Percentiles rank a stretch among this genome's conserved stretches.
Evolutionary conservation across 1,140 invertebrate genomes (phyloP).

Genomic region (Musca vetustissima): DNA sequence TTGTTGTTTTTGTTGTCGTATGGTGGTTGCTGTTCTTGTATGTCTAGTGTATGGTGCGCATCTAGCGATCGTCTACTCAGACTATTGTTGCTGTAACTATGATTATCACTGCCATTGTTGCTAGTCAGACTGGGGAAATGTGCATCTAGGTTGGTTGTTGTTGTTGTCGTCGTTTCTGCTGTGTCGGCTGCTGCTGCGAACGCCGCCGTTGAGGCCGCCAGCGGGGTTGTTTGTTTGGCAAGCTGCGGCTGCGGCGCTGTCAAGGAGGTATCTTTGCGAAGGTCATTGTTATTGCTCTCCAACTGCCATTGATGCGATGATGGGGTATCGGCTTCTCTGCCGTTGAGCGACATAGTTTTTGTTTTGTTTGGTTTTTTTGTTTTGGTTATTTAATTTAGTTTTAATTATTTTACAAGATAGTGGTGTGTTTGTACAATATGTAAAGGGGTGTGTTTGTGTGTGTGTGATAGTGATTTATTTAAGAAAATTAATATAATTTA

Average conservation of each 20-base stretch:
- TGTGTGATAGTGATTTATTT: slow-evolving; percentile 12
- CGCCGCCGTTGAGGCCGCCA: neutral
- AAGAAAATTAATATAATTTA: slow-evolving; percentile 15
- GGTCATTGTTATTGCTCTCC: slow-evolving; percentile 8
- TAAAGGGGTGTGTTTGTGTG: neutral
- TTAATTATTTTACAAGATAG: slow-evolving; percentile 13
- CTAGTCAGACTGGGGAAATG: neutral
- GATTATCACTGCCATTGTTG: slow-evolving; percentile 11
- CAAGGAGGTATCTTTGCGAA: slow-evolving; percentile 15
- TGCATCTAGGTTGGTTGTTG: slow-evolving; percentile 1
- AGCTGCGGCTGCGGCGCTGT: neutral
- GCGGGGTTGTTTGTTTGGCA: neutral
- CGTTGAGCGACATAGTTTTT: slow-evolving; percentile 15
- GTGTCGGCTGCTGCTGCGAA: neutral
- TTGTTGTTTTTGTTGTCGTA: slow-evolving; percentile 27
- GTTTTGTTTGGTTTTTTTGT: slow-evolving; percentile 17
- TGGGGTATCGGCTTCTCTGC: slow-evolving; percentile 10
- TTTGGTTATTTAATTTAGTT: slow-evolving; percentile 6
- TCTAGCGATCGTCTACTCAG: slow-evolving; percentile 19
- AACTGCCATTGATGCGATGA: neutral
- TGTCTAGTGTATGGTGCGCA: slow-evolving; percentile 29
- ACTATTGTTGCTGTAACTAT: slow-evolving; percentile 2
- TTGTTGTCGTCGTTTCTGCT: slow-evolving; percentile 3
- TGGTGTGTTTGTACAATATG: neutral
- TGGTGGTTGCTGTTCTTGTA: slow-evolving; percentile 33